Evolutionary conservation across 2,113 vertebrate genomes (phyloP), one percentile per base, ranked within the genome.

Genomic region (Megaptera novaeangliae): DNA sequence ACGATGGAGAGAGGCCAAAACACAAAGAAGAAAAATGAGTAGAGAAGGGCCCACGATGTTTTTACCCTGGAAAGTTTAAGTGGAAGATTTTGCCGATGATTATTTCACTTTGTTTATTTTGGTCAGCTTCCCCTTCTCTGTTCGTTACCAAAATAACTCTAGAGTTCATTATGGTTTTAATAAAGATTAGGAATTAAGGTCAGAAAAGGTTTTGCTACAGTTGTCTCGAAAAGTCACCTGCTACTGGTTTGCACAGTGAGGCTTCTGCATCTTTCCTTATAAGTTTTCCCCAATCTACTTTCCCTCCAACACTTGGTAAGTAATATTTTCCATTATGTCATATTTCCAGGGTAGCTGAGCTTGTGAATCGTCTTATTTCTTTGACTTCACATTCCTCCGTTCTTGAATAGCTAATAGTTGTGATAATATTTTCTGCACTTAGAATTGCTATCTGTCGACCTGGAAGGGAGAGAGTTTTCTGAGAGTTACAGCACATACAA

Each of bases 31-130:
- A 12, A 41, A 92, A 80, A 69, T 2, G 57, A 74, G 15, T 44
- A 52, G 82, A 64, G 78, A 77, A 72, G 13, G 57, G 6, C 63
- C 21, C 49, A 59, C 71, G 52, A n/a, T 39, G 59, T 63, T 95
- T 91, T 75, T 59, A 59, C 29, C 52, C 39, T 39, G 44, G 6
- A 74, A 94, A 66, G 57, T 72, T 57, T 12, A 84, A 94, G 36
- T 80, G 41, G 13, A 18, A 80, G 46, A 44, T 94, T 95, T 92
- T 88, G 18, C 66, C 71, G 27, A 27, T 0, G 3, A 71, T 83
- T 93, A 39, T 63, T 94, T 96, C 55, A 14, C 41, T 78, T 72
- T 23, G 34, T 94, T 95, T 92, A 74, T 91, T 96, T 97, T 88
- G 87, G 87, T 29, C 55, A 81, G 9, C 25, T 81, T 88, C 9